These are phyloP conservation scores for Nephotettix cincticeps DNA, from an alignment of 1,140 invertebrate genomes.

Conservation along the genomic window DNA sequence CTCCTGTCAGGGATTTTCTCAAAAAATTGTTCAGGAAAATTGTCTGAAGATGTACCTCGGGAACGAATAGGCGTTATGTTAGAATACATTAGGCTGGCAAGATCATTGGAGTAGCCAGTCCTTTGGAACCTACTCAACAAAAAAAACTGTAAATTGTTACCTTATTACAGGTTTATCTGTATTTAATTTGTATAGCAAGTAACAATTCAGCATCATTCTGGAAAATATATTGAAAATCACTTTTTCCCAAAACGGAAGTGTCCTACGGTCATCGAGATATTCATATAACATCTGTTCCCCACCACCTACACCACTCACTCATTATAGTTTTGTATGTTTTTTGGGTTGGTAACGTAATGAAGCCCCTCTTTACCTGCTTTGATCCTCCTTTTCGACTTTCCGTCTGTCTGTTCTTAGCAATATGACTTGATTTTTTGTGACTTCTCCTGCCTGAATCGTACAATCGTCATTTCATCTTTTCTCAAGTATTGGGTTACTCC, in stretches of 20 bases:
- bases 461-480: neutral
- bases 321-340: neutral
- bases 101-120: too few relatives aligned
- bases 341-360: neutral
- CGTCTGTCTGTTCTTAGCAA: conserved; percentile 23
- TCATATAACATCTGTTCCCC: conserved; percentile 23
- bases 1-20: too few relatives aligned
- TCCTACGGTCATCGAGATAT: conserved; percentile 18
- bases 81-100: too few relatives aligned
- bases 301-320: neutral
- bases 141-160: neutral
- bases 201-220: conserved; percentile 15
- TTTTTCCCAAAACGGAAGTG: conserved; percentile 9
- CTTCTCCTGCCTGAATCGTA: conserved; percentile 22
- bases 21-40: too few relatives aligned
- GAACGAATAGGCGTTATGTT: too few relatives aligned
- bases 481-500: conserved; percentile 13
- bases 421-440: conserved; percentile 29
- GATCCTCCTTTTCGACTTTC: conserved; percentile 12
- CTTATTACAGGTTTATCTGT: conserved; percentile 14
- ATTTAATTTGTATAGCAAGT: conserved; percentile 14
- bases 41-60: too few relatives aligned
- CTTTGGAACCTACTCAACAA: neutral
- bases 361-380: neutral
- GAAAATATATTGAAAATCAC: neutral